Evolutionary conservation across 2,797 vertebrate species (phyloP).

Genomic region (Halcyon badia): DNA sequence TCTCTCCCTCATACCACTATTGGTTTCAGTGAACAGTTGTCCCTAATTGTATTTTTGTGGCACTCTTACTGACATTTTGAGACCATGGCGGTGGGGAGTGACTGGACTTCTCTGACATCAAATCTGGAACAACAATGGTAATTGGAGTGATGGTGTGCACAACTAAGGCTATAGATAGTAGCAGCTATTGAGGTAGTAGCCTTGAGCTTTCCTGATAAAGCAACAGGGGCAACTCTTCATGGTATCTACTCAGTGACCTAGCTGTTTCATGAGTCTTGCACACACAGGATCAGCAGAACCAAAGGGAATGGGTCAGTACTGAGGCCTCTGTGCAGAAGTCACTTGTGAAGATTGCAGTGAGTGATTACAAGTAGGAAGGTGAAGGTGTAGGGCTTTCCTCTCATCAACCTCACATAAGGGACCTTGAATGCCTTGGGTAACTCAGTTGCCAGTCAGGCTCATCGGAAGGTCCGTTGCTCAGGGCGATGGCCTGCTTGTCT

Average conservation of each 20-base stretch:
- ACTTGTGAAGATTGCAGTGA: rapidly evolving
- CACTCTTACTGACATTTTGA: background rate
- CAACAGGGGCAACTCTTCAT: background rate
- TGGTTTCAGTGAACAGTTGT: rapidly evolving
- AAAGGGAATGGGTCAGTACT: background rate
- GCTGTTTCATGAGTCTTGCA: background rate
- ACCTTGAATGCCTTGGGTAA: background rate
- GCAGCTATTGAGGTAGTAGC: too few species aligned
- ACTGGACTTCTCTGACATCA: background rate
- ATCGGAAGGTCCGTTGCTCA: background rate
- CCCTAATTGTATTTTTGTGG: background rate
- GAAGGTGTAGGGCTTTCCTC: background rate
- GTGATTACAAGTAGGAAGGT: background rate
- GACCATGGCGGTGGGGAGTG: background rate
- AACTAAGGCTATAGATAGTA: background rate
- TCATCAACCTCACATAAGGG: background rate
- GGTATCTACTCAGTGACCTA: background rate
- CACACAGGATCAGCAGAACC: background rate
- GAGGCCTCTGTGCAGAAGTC: background rate
- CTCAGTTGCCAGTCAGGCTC: background rate
- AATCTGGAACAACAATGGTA: background rate
- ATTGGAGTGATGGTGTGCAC: background rate
- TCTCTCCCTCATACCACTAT: background rate
- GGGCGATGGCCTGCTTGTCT: background rate
- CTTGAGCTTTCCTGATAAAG: background rate